Evolutionary conservation across 2,888 invertebrate species (phyloP), one percentile per base, ranked within the genome.

Genomic region (Mimachlamys varia): DNA sequence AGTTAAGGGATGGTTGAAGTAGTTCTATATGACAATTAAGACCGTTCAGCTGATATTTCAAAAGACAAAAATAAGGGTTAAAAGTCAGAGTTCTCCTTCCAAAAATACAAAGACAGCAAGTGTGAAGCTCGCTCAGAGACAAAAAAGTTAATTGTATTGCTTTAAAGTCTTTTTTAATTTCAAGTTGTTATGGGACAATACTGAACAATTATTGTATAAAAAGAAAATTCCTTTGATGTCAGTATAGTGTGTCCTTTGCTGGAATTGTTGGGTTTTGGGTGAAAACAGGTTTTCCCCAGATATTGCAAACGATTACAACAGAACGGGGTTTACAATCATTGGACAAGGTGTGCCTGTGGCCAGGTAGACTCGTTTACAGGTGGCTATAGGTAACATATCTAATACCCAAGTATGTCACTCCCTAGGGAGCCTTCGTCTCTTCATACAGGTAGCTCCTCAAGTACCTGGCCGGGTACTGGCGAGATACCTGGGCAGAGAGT

Each of bases 361-460:
- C 76, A 76, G 76, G 76, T 76, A 76, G 27, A 76, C 33, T 33
- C 76, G 33, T 27, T 27, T 22, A 76, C 76, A 10, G 19, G 76
- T 76, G 76, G 27, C 76, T 76, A n/a, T n/a, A 15, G 76, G 76
- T 76, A 76, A 76, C 76, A 76, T 76, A 76, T 76, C 76, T 76
- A 76, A 76, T 76, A 76, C 33, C 76, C 27, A 15, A 33, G 76
- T 76, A 33, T 76, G 76, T 76, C 22, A 22, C 7, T 76, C 76
- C 76, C 27, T 33, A 15, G 76, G 76, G 27, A 76, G 13, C 76
- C 33, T 13, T 27, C 3, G 33, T 4, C 76, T 76, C 76, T 58
- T n/a, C n/a, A n/a, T 22, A 58, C 58, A 27, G 22, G 27, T 33
- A 76, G 76, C 76, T 76, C 76, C 76, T 76, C 76, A 33, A 76